Evolutionary conservation across 1,140 invertebrate genomes (phyloP).

Genomic region (Frieseomelitta varia): DNA sequence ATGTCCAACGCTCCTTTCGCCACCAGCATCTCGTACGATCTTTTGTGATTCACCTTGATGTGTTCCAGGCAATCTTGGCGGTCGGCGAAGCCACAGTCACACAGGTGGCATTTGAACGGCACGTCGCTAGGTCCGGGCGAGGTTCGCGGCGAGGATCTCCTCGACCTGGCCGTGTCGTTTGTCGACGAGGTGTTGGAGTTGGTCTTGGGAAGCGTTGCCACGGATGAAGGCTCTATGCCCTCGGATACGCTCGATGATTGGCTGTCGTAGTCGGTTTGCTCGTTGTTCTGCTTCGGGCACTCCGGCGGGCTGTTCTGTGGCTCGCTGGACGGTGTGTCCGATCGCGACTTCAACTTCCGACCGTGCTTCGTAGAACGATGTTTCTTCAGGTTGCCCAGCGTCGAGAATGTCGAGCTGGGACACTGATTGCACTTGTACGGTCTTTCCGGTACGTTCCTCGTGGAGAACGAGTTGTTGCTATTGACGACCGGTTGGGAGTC

Average conservation of each 20-base stretch:
- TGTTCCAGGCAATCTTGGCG: conserved; percentile 91
- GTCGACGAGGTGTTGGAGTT: conserved; percentile 50
- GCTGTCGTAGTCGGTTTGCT: conserved; percentile 80
- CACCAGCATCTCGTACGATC: conserved; percentile 89
- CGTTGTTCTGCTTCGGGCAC: conserved; percentile 74
- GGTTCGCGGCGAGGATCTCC: conserved; percentile 63
- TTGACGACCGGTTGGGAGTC: conserved; percentile 68
- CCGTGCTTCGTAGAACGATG: conserved; percentile 88
- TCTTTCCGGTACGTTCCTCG: conserved; percentile 89
- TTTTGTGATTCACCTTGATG: conserved; percentile 87
- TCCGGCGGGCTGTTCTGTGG: conserved; percentile 71
- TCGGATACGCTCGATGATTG: conserved; percentile 77
- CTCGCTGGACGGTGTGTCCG: conserved; percentile 76
- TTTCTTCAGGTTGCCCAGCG: conserved; percentile 89
- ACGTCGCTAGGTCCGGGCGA: conserved; percentile 83
- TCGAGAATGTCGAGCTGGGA: conserved; percentile 93
- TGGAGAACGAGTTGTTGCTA: conserved; percentile 81
- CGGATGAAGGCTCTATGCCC: conserved; percentile 59
- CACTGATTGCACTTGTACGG: conserved; percentile 93
- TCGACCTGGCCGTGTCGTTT: conserved; percentile 58
- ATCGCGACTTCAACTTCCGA: conserved; percentile 70
- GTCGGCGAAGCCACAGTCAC: conserved; percentile 92
- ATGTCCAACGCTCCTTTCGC: conserved; percentile 91
- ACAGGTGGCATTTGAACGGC: conserved; percentile 96
- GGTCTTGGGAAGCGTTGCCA: neutral